A percentile compares a stretch with the other conserved stretches of the same genome.
Conservation (phyloP, 2,888 invertebrate species). For the Protophormia terraenovae region DNA sequence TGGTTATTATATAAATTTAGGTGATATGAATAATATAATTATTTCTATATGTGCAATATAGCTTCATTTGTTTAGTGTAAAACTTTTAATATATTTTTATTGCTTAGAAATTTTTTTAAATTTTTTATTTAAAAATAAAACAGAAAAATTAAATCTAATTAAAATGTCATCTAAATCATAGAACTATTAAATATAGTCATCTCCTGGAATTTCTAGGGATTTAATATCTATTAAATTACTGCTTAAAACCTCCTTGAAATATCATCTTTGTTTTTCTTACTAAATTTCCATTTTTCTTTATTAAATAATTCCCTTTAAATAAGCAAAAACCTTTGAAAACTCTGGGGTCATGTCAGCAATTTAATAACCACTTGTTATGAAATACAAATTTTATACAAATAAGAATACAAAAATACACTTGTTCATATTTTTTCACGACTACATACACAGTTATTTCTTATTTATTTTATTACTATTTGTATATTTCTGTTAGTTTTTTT, state of each 20-base stretch:
- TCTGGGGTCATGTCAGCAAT: slow-evolving; percentile 56
- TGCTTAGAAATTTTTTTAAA: no score
- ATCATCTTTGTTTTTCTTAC: neutral
- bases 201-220: no score
- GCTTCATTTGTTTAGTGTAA: no score
- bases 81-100: no score
- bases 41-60: no score
- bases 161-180: no score
- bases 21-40: neutral
- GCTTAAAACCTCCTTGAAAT: no score
- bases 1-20: neutral
- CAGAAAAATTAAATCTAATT: no score
- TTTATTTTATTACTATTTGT: slow-evolving; percentile 25
- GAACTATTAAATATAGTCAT: no score
- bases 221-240: no score
- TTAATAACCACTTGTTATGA: slow-evolving; percentile 65
- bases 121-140: no score
- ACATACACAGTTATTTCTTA: neutral
- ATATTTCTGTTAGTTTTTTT: neutral
- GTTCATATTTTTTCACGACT: slow-evolving; percentile 41
- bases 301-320: slow-evolving; percentile 37
- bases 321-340: slow-evolving; percentile 6
- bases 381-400: slow-evolving; percentile 48
- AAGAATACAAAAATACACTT: slow-evolving; percentile 40
- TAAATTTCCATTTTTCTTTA: neutral